Base-by-base conservation (phyloP, 1,140 invertebrate genomes). In the Agrilus planipennis region DNA sequence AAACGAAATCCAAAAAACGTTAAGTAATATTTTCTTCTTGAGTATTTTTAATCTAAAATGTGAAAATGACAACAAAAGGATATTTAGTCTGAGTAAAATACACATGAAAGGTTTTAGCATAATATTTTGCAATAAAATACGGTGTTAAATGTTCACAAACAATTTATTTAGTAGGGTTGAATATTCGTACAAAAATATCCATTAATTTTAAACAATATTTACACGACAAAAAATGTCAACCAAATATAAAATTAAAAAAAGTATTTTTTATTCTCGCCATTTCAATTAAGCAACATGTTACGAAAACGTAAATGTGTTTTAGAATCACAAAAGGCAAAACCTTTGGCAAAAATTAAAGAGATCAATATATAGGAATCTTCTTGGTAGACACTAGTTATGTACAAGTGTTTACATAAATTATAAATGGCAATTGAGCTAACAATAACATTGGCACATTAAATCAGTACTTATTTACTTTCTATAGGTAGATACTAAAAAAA, bases 121-220 rank as follows among this genome's bases (percentile, higher is more conserved):
- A n/a, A n/a, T n/a, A n/a, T n/a, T n/a, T n/a, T n/a, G n/a, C n/a
- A n/a, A n/a, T n/a, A n/a, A n/a, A n/a, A n/a, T n/a, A n/a, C n/a
- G n/a, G n/a, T n/a, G n/a, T n/a, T n/a, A n/a, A n/a, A n/a, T n/a
- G n/a, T n/a, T n/a, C n/a, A 25, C 28, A 12, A 30, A 15, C 4
- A 30, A 42, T 27, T 35, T 35, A 35, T 42, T 42, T 42, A 42
- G 34, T 42, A 18, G 20, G 27, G 21, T 42, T 34, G 21, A 19
- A 22, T 45, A 45, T 41, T 51, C 36, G 50, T 51, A 51, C 46
- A 51, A 51, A 51, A 51, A 51, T 51, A 51, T 46, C 34, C 34
- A 35, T 42, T 40, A 43, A 45, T 36, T 42, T 41, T 51, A 42
- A 45, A 45, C 40, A 49, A 46, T 48, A 34, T 45, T 44, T 38